phyloP scores from a whole-genome alignment of 2,888 invertebrate species.

The Periphyllus acericola region DNA sequence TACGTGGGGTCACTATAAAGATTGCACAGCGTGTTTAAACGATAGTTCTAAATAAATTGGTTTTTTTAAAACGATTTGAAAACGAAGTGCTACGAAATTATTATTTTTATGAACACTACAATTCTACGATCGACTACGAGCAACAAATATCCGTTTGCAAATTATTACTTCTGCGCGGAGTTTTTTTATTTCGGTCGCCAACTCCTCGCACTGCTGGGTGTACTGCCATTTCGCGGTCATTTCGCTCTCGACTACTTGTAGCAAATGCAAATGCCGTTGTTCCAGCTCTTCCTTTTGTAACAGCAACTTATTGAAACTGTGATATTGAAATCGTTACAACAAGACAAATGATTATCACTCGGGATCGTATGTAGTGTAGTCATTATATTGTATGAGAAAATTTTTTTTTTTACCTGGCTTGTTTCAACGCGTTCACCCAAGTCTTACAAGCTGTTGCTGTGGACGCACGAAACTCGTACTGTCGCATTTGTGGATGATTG shows the following conservation, averaged over 20 bases:
- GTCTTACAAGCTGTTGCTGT: constrained; percentile 87
- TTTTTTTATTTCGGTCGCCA: constrained; percentile 88
- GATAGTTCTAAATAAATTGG: too few relatives aligned
- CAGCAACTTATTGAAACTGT: constrained; percentile 86
- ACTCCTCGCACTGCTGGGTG: constrained; percentile 90
- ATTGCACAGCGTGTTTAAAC: too few relatives aligned
- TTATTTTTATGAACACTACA: too few relatives aligned
- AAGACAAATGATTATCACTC: background rate
- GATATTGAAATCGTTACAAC: constrained; percentile 62
- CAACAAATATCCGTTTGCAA: background rate
- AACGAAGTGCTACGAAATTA: too few relatives aligned
- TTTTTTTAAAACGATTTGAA: too few relatives aligned
- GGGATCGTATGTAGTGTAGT: too few relatives aligned
- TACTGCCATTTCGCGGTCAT: constrained; percentile 94
- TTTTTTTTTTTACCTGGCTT: constrained; percentile 78
- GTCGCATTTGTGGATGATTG: constrained; percentile 84
- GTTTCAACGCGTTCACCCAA: constrained; percentile 89
- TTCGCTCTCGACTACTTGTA: constrained; percentile 90
- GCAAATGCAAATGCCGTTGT: constrained; percentile 88
- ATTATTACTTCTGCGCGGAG: constrained; percentile 81
- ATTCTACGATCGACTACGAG: background rate
- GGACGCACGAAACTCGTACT: constrained; percentile 86
- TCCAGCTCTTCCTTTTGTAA: constrained; percentile 91
- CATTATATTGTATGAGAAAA: too few relatives aligned
- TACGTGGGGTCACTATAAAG: too few relatives aligned